A percentile compares a stretch with the other conserved stretches of the same genome.
phyloP scores from a whole-genome alignment of 37 sponge, comb jelly and placozoan species.

The Haliclona indistincta region DNA sequence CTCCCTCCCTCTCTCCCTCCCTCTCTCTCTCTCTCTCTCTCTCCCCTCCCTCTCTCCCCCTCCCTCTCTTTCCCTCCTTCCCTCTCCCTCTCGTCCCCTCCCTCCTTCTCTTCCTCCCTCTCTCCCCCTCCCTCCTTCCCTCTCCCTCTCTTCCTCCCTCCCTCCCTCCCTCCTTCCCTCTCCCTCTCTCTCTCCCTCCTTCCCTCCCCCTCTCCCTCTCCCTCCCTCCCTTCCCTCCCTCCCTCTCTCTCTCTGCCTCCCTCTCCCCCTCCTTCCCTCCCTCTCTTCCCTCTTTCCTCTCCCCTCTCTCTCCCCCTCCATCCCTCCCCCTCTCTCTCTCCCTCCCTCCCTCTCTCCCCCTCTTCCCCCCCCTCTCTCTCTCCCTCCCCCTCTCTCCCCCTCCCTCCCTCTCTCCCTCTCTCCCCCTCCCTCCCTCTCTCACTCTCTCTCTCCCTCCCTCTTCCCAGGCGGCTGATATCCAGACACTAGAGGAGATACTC shows the following conservation, averaged over 20 bases:
- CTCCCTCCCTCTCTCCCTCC: constrained; percentile 38
- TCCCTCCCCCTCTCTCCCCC: background rate
- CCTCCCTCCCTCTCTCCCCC: background rate
- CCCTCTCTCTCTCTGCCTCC: background rate
- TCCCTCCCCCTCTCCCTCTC: constrained; percentile 17
- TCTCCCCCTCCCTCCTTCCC: constrained; percentile 4
- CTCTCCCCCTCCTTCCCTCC: constrained; percentile 14
- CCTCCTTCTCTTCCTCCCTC: constrained; percentile 19
- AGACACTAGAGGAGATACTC: constrained; percentile 87
- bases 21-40: background rate
- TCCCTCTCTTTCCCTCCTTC: constrained; percentile 1
- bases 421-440: too few relatives aligned
- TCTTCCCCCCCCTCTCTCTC: constrained; percentile 2
- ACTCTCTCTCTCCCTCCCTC: background rate
- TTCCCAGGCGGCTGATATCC: constrained; percentile 62
- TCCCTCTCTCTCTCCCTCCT: background rate
- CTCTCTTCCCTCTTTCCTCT: background rate
- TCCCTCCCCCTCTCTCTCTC: background rate
- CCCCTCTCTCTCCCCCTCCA: background rate
- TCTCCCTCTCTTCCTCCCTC: background rate
- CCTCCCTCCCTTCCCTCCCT: constrained; percentile 1
- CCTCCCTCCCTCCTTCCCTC: background rate
- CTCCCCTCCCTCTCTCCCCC: background rate
- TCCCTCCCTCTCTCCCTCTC: background rate
- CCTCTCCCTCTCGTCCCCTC: constrained; percentile 4